A percentile compares a stretch with the other conserved stretches of the same genome.
phyloP scores from a whole-genome alignment of 2,797 vertebrate genomes.

The Leucoraja ocellata region DNA sequence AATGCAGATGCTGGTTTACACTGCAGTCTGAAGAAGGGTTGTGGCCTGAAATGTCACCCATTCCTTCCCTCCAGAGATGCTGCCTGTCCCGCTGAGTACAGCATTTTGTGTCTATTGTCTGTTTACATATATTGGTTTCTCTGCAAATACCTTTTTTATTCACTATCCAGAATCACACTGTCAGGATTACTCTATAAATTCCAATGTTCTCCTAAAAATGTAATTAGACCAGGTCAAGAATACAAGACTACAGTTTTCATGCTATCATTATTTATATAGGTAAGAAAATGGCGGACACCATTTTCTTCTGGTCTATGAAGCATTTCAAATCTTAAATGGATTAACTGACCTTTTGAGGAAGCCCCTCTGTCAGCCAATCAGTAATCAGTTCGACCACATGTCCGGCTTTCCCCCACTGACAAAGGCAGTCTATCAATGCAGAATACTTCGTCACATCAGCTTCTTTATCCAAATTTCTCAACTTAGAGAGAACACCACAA shows the following conservation, averaged over 20 bases:
- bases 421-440: slow-evolving; percentile 78
- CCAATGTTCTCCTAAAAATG: background rate
- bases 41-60: too few species aligned
- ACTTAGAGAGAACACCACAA: slow-evolving; percentile 73
- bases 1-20: too few species aligned
- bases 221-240: background rate
- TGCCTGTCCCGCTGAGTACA: too few species aligned
- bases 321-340: background rate
- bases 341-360: slow-evolving; percentile 57
- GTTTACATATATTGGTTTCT: background rate
- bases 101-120: too few species aligned
- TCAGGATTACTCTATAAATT: background rate
- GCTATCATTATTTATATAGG: background rate
- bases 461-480: slow-evolving; percentile 65
- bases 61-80: too few species aligned
- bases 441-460: slow-evolving; percentile 59
- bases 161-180: too few species aligned
- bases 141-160: background rate
- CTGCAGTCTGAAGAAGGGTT: too few species aligned
- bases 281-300: background rate
- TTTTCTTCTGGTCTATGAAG: background rate
- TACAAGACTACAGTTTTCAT: background rate
- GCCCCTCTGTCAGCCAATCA: slow-evolving; percentile 68
- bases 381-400: slow-evolving; percentile 69
- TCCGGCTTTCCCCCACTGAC: slow-evolving; percentile 76